Percentiles rank a stretch among this genome's conserved stretches.
Conservation (phyloP, 1,140 invertebrate species). For the Stenopsyche tienmushanensis region DNA sequence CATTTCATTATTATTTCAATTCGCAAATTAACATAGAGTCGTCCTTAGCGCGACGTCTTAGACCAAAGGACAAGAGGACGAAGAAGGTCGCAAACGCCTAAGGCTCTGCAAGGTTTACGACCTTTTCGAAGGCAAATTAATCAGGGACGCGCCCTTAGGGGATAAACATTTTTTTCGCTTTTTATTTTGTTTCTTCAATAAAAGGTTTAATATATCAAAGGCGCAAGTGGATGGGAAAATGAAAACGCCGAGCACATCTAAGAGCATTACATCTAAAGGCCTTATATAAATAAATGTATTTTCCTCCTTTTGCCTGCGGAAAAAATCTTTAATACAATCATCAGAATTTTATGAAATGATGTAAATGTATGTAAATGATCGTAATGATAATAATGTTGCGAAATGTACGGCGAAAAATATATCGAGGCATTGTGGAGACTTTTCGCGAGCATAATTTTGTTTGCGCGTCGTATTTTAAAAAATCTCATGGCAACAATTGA, state of each 20-base stretch:
- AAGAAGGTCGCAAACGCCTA: slow-evolving; percentile 14
- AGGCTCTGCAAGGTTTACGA: slow-evolving; percentile 6
- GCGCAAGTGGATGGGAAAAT: slow-evolving; percentile 31
- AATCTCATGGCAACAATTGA: background rate
- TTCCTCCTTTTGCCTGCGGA: background rate
- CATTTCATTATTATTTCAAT: slow-evolving; percentile 29
- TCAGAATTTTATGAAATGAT: slow-evolving; percentile 10
- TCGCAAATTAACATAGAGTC: slow-evolving; percentile 27
- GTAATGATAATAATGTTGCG: background rate
- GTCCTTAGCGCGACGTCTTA: background rate
- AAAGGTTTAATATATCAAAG: slow-evolving; percentile 40
- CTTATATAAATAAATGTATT: slow-evolving; percentile 24
- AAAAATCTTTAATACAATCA: slow-evolving; percentile 25
- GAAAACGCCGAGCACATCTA: slow-evolving; percentile 28
- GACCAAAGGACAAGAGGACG: background rate
- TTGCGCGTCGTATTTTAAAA: background rate
- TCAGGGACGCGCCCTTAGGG: slow-evolving; percentile 18
- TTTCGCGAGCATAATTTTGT: no score
- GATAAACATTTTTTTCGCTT: slow-evolving; percentile 35
- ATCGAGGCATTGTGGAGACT: no score
- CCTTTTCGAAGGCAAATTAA: slow-evolving; percentile 30
- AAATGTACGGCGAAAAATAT: background rate
- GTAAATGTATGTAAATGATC: background rate
- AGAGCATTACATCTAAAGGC: slow-evolving; percentile 31
- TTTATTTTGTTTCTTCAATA: slow-evolving; percentile 40